Conservation (phyloP, 2,113 vertebrate species). For the Notarius quadriscutis region DNA sequence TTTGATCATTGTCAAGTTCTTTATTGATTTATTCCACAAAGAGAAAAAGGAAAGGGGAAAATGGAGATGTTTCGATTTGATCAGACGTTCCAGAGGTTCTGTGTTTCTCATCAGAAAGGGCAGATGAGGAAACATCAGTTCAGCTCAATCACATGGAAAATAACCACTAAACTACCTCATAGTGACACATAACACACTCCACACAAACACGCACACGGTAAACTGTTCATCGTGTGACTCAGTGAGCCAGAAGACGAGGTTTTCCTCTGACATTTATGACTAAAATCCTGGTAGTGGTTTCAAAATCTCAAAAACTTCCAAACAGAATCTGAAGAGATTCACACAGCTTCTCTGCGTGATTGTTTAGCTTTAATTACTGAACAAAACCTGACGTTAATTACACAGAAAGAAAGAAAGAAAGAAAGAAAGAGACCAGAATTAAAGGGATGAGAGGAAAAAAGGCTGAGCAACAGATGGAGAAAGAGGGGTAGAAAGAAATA, state of each 20-base stretch:
- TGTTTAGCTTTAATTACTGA: conserved; percentile 2
- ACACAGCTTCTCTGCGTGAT: conserved; percentile 11
- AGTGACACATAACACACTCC: conserved; percentile 7
- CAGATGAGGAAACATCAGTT: conserved; percentile 42
- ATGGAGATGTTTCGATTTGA: not conserved
- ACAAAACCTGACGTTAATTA: not conserved
- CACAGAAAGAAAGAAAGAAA: not conserved
- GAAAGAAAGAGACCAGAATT: not conserved
- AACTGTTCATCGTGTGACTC: not conserved
- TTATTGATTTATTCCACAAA: not conserved
- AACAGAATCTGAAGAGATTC: not conserved
- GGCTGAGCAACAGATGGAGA: not conserved
- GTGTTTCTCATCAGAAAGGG: conserved; percentile 46
- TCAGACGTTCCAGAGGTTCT: conserved; percentile 7
- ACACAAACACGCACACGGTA: not conserved
- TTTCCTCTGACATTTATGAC: conserved; percentile 37
- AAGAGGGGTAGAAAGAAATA: not conserved
- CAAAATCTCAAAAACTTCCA: conserved; percentile 10
- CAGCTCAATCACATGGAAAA: conserved; percentile 18
- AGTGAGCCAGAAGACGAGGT: not conserved
- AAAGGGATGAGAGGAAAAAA: not conserved
- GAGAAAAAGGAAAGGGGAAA: not conserved
- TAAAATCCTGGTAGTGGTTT: conserved; percentile 46
- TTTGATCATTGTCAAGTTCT: not conserved
- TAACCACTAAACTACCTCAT: conserved; percentile 20